A percentile compares a stretch with the other conserved stretches of the same genome.
Conservation (phyloP, 2,888 invertebrate genomes). For the Cataglyphis livida region DNA sequence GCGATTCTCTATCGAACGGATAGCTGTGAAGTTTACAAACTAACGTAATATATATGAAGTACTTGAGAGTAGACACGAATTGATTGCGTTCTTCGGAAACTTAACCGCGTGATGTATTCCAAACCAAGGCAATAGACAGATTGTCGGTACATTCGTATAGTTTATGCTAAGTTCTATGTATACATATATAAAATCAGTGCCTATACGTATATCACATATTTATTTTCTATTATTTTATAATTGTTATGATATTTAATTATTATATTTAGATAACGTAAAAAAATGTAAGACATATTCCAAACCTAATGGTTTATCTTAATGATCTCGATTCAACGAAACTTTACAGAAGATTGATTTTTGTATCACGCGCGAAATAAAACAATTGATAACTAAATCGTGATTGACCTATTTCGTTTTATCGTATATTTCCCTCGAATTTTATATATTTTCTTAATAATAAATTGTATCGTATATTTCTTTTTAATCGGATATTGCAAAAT, state of each 20-base stretch:
- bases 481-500: background rate
- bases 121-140: slow-evolving; percentile 46
- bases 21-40: slow-evolving; percentile 32
- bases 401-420: slow-evolving; percentile 2
- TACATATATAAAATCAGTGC: slow-evolving; percentile 2
- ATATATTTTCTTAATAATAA: background rate
- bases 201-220: background rate
- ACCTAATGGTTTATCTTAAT: background rate
- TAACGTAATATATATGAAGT: slow-evolving; percentile 34
- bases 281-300: slow-evolving; percentile 5
- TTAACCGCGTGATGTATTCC: slow-evolving; percentile 32
- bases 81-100: slow-evolving; percentile 46
- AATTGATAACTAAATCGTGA: slow-evolving; percentile 12
- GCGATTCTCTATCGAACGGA: slow-evolving; percentile 29
- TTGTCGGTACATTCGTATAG: slow-evolving; percentile 23
- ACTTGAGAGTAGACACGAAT: slow-evolving; percentile 24
- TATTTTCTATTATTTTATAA: background rate
- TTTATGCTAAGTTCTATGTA: slow-evolving; percentile 21
- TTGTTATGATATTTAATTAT: background rate
- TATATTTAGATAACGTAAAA: background rate
- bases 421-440: background rate
- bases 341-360: slow-evolving; percentile 16
- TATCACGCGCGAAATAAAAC: background rate
- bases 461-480: background rate
- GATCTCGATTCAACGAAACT: background rate